A percentile compares a stretch with the other conserved stretches of the same genome.
phyloP scores from a whole-genome alignment of 2,888 invertebrate species.

The Cataglyphis livida region DNA sequence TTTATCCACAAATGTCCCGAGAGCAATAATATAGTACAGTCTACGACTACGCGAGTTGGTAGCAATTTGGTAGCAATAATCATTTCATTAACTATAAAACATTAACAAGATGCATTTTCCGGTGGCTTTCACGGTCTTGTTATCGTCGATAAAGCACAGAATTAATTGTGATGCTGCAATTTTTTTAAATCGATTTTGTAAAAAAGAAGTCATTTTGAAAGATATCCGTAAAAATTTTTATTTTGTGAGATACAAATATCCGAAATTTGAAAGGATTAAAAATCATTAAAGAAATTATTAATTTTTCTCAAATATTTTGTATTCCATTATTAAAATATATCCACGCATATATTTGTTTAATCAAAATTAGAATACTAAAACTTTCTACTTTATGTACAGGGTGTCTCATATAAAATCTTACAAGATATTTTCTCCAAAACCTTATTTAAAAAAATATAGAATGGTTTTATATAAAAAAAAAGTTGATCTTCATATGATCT shows the following conservation, averaged over 20 bases:
- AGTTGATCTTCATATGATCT: no score
- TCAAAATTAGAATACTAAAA: neutral
- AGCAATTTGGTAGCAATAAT: conserved; percentile 72
- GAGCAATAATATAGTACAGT: conserved; percentile 66
- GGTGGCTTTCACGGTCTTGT: neutral
- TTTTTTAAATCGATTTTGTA: neutral
- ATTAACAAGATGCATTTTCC: neutral
- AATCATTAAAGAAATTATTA: neutral
- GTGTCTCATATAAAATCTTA: no score
- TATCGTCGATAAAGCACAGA: neutral
- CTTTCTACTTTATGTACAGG: neutral
- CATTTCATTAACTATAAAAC: conserved; percentile 41
- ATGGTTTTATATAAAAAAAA: no score
- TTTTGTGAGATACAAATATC: neutral
- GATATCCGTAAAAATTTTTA: neutral
- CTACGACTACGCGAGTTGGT: conserved; percentile 40
- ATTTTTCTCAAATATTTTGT: neutral
- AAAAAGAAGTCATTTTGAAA: neutral
- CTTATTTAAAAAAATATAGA: no score
- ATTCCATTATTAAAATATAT: no score
- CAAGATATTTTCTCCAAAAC: no score
- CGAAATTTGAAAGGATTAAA: neutral
- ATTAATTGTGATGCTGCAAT: conserved; percentile 25
- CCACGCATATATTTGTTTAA: neutral
- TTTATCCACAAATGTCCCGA: conserved; percentile 22